Evolutionary conservation across 2,797 vertebrate genomes (phyloP), one percentile per base, ranked within the genome.

Genomic region (Alcedo quadribrachys): DNA sequence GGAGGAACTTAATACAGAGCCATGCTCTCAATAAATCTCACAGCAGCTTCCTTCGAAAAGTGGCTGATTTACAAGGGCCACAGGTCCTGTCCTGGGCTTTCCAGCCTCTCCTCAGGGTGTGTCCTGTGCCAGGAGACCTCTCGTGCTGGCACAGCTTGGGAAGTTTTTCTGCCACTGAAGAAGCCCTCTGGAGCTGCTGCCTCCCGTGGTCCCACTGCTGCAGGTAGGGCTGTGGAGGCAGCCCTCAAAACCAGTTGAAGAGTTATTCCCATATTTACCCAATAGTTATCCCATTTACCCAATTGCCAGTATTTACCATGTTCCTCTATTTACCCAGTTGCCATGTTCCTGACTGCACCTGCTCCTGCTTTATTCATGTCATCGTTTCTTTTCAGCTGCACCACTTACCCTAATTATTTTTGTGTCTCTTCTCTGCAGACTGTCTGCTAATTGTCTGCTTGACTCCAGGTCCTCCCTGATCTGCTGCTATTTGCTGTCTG

Each of bases 11-110:
- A 62, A 94, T 84, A 85, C 81, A 70, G 90, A 96, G 87, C 68
- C 76, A 3, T 94, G 45, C 85, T 96, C 60, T 83, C 93, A 92
- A 16, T 96, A 87, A 94, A 96, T 96, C 75, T 93, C 84, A 46
- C 66, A 91, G 75, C 67, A 74, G 77, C 62, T 73, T 69, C 80
- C 75, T 81, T 84, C 75, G 83, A 95, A 81, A 75, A 81, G n/a
- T 77, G 13, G 51, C 33, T 62, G 81, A 68, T 94, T 93, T 90
- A 93, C 71, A 83, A 87, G 88, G 42, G 45, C 33, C 35, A 25
- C 35, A 8, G 78, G 93, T 95, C 80, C 80, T 92, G 50, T 83
- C n/a, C 50, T 61, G 0, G 46, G 20, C 42, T 81, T 90, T 92
- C 81, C 81, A 77, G 48, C 58, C 37, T 70, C 37, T 65, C 48